Evolutionary conservation across 2,113 vertebrate genomes (phyloP).

Genomic region (Corvus cornix): DNA sequence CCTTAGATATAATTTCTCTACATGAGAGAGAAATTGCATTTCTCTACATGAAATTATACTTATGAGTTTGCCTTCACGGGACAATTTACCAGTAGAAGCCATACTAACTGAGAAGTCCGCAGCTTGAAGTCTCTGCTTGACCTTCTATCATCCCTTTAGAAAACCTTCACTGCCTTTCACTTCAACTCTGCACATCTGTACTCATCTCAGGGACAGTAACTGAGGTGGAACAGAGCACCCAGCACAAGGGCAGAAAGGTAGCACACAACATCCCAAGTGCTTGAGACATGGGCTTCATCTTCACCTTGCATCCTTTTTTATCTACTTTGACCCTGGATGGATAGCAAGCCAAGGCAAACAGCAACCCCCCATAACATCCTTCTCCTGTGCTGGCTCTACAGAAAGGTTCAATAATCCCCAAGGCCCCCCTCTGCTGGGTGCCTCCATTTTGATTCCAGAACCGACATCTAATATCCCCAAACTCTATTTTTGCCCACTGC

Average conservation of each 20-base stretch:
- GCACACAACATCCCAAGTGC: not conserved
- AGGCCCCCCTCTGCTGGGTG: not conserved
- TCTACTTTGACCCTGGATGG: fast-evolving
- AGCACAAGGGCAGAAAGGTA: not conserved
- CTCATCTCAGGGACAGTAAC: not conserved
- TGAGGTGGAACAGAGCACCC: not conserved
- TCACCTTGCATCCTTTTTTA: not conserved
- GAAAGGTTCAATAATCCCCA: not conserved
- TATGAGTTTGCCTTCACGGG: not conserved
- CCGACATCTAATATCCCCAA: fast-evolving
- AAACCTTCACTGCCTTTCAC: not conserved
- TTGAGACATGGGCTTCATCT: not conserved
- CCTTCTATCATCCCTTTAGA: not conserved
- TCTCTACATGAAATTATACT: not conserved
- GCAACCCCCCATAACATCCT: not conserved
- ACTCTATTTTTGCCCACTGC: not conserved
- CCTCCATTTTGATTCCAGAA: not conserved
- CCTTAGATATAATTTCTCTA: not conserved
- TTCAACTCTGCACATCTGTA: not conserved
- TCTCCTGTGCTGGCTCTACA: not conserved
- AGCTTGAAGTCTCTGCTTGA: not conserved
- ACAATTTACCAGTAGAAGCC: not conserved
- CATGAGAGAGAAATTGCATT: not conserved
- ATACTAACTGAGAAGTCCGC: not conserved
- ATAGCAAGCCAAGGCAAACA: not conserved